These are phyloP conservation scores for Charanyca ferruginea DNA, from an alignment of 2,888 invertebrate genomes.

Conservation along the genomic window DNA sequence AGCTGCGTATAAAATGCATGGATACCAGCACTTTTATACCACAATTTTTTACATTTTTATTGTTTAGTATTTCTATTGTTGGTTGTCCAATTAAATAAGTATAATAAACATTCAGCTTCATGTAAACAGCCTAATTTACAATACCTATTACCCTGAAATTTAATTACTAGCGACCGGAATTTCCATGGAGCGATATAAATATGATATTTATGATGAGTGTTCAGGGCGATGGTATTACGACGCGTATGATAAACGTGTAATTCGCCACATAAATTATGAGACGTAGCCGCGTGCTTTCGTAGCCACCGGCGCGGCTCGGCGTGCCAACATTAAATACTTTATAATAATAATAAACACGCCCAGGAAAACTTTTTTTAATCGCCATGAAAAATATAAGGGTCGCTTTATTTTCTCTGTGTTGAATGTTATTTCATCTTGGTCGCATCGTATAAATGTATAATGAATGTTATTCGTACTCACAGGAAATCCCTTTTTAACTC, in stretches of 20 bases:
- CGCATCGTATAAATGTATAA: constrained; percentile 8
- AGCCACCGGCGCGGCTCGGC: constrained; percentile 7
- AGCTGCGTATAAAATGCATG: too few relatives aligned
- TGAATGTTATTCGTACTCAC: too few relatives aligned
- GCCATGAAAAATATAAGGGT: constrained; percentile 12
- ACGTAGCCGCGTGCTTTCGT: constrained; percentile 23
- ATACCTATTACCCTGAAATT: constrained; percentile 43
- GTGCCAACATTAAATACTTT: constrained; percentile 30
- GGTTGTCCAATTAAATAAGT: background rate
- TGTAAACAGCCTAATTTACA: constrained; percentile 37
- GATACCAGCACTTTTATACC: background rate
- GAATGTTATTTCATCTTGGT: constrained; percentile 17
- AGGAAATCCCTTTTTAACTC: constrained; percentile 10
- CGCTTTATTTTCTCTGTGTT: constrained; percentile 2
- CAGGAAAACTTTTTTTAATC: constrained; percentile 24
- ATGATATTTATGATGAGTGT: constrained; percentile 59
- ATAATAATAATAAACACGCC: constrained; percentile 41
- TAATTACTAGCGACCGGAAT: constrained; percentile 43
- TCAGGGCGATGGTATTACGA: constrained; percentile 60
- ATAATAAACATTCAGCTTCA: constrained; percentile 4
- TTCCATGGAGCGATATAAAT: constrained; percentile 62
- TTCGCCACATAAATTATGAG: constrained; percentile 67
- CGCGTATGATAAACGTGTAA: constrained; percentile 70
- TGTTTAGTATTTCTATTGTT: too few relatives aligned
- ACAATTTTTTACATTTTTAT: background rate